phyloP scores from a whole-genome alignment of 2,888 invertebrate species.

The Hirtodrosophila trivittata region DNA sequence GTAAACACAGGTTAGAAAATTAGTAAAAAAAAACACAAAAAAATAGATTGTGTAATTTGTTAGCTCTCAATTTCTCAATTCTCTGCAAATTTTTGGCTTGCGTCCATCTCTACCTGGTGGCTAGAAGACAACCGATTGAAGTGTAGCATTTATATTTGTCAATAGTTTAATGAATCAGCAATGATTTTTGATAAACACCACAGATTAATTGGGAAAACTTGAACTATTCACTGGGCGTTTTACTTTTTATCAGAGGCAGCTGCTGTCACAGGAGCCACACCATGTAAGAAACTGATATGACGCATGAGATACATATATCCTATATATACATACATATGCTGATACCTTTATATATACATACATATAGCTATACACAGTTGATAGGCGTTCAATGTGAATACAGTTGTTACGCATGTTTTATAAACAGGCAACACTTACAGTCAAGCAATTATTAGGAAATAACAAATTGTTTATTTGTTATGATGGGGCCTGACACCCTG shows the following conservation, averaged over 20 bases:
- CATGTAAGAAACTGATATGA: slow-evolving; percentile 31
- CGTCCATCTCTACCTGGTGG: slow-evolving; percentile 16
- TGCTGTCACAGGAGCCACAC: slow-evolving; percentile 15
- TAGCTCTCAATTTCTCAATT: too few relatives aligned
- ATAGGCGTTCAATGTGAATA: neutral
- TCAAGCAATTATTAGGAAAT: slow-evolving; percentile 18
- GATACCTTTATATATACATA: neutral
- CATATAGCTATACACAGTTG: neutral
- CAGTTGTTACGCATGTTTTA: slow-evolving; percentile 5
- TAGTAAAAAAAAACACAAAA: neutral
- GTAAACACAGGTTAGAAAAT: too few relatives aligned
- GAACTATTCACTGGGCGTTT: slow-evolving; percentile 2
- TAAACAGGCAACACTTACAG: slow-evolving; percentile 4
- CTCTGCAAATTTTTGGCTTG: neutral
- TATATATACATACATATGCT: slow-evolving; percentile 7
- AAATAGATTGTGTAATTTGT: neutral
- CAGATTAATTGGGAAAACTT: slow-evolving; percentile 3
- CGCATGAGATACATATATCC: slow-evolving; percentile 47
- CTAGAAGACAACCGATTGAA: slow-evolving; percentile 2
- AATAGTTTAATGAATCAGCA: slow-evolving; percentile 35
- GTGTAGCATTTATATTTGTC: slow-evolving; percentile 4
- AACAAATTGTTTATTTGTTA: slow-evolving; percentile 50
- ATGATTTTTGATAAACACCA: slow-evolving; percentile 1
- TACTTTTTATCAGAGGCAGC: slow-evolving; percentile 19
- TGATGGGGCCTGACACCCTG: too few relatives aligned